Conservation (phyloP, 2,888 invertebrate species). For the Vesta saturnalis region DNA sequence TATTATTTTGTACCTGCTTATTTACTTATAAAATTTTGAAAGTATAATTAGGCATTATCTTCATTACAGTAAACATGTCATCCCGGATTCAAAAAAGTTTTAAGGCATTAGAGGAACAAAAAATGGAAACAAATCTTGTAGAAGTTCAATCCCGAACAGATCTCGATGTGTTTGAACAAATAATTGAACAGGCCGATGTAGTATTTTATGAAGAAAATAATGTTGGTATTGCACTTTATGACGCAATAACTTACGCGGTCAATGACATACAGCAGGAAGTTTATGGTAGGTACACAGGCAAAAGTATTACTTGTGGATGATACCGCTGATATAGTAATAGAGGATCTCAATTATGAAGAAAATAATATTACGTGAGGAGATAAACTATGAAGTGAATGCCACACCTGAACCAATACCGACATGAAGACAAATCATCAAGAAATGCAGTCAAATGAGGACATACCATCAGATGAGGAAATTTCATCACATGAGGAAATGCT, state of each 20-base stretch:
- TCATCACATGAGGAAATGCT: too few species aligned
- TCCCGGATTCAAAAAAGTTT: background rate
- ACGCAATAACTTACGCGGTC: too few species aligned
- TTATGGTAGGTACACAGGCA: too few species aligned
- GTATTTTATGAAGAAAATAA: background rate
- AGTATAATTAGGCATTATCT: background rate
- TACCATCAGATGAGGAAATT: background rate
- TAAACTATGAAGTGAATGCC: background rate
- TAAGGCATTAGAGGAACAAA: slow-evolving; percentile 1
- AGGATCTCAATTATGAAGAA: too few species aligned
- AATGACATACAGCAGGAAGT: too few species aligned
- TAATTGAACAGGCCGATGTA: background rate
- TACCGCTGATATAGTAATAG: too few species aligned
- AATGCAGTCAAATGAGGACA: background rate
- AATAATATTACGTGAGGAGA: background rate
- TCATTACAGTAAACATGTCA: background rate
- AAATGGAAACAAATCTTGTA: background rate
- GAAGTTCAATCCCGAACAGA: background rate
- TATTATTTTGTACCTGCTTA: background rate
- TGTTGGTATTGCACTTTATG: too few species aligned
- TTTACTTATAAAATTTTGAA: background rate
- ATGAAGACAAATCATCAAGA: background rate
- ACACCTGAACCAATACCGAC: background rate
- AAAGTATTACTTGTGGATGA: too few species aligned
- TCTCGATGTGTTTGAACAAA: background rate